Evolutionary conservation across 2,113 vertebrate genomes (phyloP).

Genomic region (Periophthalmus modestus): DNA sequence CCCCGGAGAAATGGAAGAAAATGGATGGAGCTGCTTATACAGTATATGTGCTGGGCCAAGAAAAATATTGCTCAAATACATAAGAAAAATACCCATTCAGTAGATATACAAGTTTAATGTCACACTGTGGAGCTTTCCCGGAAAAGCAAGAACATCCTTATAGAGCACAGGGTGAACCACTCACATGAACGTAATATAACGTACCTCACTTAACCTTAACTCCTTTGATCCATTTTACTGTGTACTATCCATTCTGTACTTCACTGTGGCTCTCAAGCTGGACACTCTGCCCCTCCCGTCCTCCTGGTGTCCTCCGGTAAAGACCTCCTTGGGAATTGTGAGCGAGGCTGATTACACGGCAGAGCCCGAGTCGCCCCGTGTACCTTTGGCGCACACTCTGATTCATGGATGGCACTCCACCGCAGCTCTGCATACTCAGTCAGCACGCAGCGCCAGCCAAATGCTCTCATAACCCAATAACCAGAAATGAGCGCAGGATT

Average conservation of each 20-base stretch:
- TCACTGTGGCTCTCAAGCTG: neutral
- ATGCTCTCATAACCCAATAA: slow-evolving; percentile 23
- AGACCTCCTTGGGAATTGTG: slow-evolving; percentile 27
- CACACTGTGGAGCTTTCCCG: no score
- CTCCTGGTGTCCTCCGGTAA: slow-evolving; percentile 28
- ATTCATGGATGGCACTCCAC: slow-evolving; percentile 31
- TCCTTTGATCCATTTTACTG: neutral
- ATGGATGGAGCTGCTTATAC: no score
- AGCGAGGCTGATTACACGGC: slow-evolving; percentile 33
- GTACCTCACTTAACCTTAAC: neutral
- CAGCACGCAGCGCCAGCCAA: slow-evolving; percentile 32
- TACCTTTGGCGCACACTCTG: slow-evolving; percentile 8
- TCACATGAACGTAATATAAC: neutral
- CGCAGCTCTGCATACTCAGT: slow-evolving; percentile 9
- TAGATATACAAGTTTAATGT: no score
- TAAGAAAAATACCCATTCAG: no score
- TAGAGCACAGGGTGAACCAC: no score
- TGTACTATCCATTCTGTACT: neutral
- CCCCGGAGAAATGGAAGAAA: no score
- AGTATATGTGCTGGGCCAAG: no score
- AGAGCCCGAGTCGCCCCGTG: neutral
- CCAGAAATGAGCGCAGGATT: slow-evolving; percentile 20
- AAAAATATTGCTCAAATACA: no score
- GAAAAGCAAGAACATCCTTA: no score
- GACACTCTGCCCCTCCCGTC: slow-evolving; percentile 17